phyloP scores from a whole-genome alignment of 2,113 vertebrate species.

The Rhagologus leucostigma region DNA sequence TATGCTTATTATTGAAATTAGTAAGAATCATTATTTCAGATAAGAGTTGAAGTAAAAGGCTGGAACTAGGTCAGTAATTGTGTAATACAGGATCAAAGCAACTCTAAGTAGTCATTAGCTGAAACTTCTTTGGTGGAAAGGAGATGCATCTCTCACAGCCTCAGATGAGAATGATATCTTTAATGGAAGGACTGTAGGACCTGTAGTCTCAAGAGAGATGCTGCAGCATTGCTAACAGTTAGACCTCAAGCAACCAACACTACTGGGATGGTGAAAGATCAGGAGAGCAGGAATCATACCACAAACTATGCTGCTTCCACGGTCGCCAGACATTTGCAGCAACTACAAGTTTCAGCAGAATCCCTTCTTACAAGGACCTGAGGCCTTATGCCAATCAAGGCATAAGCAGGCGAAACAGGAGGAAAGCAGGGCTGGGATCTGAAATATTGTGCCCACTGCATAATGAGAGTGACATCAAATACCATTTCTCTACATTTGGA shows the following conservation, averaged over 20 bases:
- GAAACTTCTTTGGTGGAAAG: neutral
- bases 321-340: neutral
- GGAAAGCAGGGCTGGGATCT: neutral
- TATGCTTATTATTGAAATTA: neutral
- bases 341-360: neutral
- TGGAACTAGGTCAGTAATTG: neutral
- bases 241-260: neutral
- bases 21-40: neutral
- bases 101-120: neutral
- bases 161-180: rapidly evolving
- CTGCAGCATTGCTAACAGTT: neutral
- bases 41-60: neutral
- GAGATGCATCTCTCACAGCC: neutral
- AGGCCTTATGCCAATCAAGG: neutral
- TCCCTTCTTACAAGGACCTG: neutral
- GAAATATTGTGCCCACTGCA: neutral
- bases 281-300: neutral
- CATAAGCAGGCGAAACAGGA: neutral
- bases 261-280: neutral
- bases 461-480: neutral
- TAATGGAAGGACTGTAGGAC: neutral
- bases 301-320: neutral
- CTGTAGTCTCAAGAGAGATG: neutral
- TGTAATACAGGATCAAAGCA: neutral
- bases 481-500: neutral